A percentile compares a stretch with the other conserved stretches of the same genome.
These are phyloP conservation scores for Parapsyche elsis DNA, from an alignment of 1,140 invertebrate genomes.

Conservation along the genomic window DNA sequence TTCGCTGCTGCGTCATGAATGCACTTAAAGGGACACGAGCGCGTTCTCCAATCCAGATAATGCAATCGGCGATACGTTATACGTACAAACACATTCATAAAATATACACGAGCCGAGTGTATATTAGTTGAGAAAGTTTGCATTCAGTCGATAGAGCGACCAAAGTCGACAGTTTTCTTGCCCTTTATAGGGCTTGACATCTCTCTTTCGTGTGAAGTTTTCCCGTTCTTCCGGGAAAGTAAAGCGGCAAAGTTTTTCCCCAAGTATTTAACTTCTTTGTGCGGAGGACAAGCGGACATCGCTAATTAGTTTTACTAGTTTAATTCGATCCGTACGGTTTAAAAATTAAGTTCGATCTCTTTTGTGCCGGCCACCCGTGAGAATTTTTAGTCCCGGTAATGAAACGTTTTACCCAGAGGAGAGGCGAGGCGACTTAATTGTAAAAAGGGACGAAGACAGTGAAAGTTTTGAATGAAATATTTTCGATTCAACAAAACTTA, in stretches of 20 bases:
- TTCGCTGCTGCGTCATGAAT: neutral
- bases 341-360: conserved; percentile 51
- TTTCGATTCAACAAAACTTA: neutral
- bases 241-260: conserved; percentile 20
- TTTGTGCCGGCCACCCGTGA: neutral
- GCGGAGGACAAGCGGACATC: conserved; percentile 44
- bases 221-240: conserved; percentile 26
- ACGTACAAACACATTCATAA: neutral
- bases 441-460: neutral
- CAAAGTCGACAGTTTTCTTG: conserved; percentile 38
- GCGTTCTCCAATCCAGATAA: neutral
- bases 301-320: conserved; percentile 51
- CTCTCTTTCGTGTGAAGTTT: conserved; percentile 41
- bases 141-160: conserved; percentile 13
- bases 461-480: conserved; percentile 12
- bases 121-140: neutral
- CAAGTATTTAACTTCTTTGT: conserved; percentile 50
- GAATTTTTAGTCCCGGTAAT: neutral
- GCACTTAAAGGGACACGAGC: neutral
- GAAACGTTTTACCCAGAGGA: neutral
- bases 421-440: neutral
- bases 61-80: neutral
- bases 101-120: neutral
- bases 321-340: conserved; percentile 49
- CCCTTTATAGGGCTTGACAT: conserved; percentile 45